Evolutionary conservation across 2,797 vertebrate species (phyloP).

Genomic region (Acomys russatus): DNA sequence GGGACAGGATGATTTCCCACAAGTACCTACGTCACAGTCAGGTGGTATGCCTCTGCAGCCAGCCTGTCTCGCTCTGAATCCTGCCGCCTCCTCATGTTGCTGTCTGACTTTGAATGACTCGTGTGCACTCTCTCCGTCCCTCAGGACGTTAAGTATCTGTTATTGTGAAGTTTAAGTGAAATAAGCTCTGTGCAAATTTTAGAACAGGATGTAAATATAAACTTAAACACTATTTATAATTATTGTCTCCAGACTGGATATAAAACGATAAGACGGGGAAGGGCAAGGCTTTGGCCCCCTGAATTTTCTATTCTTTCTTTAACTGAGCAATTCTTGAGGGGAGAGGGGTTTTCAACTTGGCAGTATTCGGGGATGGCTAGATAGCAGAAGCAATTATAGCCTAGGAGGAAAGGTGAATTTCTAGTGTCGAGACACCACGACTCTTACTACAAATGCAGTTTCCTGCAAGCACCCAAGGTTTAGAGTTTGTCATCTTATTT

Average conservation of each 20-base stretch:
- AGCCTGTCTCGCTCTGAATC: neutral
- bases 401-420: slow-evolving; percentile 53
- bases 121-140: neutral
- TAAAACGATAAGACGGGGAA: slow-evolving; percentile 12
- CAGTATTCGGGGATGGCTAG: neutral
- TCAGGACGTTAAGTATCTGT: neutral
- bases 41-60: neutral
- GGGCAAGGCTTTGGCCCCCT: neutral
- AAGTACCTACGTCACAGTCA: neutral
- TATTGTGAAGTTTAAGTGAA: slow-evolving; percentile 35
- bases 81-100: neutral
- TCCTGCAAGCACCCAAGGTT: neutral
- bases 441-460: slow-evolving; percentile 34
- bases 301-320: neutral
- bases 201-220: neutral
- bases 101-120: neutral
- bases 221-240: slow-evolving; percentile 43
- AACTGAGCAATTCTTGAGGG: slow-evolving; percentile 35
- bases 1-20: neutral
- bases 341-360: slow-evolving; percentile 30
- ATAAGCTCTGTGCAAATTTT: slow-evolving; percentile 35
- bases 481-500: slow-evolving; percentile 35
- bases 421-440: slow-evolving; percentile 24
- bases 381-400: slow-evolving; percentile 47
- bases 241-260: slow-evolving; percentile 44